phyloP scores from a whole-genome alignment of 2,888 invertebrate genomes.

The Megastigmus dorsalis region DNA sequence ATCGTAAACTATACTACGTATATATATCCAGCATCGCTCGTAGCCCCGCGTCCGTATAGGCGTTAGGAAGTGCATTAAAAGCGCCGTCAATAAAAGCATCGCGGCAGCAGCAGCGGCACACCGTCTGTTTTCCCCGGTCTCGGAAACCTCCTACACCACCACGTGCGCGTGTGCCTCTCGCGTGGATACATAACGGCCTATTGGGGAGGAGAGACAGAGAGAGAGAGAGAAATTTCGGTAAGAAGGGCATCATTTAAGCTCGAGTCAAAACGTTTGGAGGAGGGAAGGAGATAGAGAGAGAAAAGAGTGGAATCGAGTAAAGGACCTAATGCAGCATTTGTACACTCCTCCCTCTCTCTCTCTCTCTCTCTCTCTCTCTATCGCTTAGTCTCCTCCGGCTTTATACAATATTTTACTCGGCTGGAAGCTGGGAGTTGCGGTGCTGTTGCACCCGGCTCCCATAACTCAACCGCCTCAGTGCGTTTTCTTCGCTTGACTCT shows the following conservation, averaged over 20 bases:
- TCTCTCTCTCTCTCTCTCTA: background rate
- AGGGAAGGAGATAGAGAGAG: background rate
- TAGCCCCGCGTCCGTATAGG: background rate
- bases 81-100: background rate
- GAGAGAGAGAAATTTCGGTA: no score
- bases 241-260: conserved; percentile 13
- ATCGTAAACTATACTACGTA: no score
- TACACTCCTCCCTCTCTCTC: background rate
- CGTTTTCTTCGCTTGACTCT: no score
- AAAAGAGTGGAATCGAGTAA: conserved; percentile 18
- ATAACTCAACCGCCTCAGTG: conserved; percentile 11
- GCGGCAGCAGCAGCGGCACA: no score
- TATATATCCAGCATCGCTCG: no score
- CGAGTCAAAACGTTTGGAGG: conserved; percentile 20
- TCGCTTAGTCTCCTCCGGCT: background rate
- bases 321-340: conserved; percentile 16
- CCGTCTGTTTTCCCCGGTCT: conserved; percentile 10
- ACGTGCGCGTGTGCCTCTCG: no score
- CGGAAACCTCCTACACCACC: background rate
- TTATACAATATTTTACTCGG: background rate
- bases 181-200: background rate
- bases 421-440: background rate
- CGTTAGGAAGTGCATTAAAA: conserved; percentile 6
- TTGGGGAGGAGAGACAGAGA: background rate
- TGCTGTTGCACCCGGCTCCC: conserved; percentile 24